Evolutionary conservation across 2,113 vertebrate genomes (phyloP), one percentile per base, ranked within the genome.

Genomic region (Cisticola juncidis): DNA sequence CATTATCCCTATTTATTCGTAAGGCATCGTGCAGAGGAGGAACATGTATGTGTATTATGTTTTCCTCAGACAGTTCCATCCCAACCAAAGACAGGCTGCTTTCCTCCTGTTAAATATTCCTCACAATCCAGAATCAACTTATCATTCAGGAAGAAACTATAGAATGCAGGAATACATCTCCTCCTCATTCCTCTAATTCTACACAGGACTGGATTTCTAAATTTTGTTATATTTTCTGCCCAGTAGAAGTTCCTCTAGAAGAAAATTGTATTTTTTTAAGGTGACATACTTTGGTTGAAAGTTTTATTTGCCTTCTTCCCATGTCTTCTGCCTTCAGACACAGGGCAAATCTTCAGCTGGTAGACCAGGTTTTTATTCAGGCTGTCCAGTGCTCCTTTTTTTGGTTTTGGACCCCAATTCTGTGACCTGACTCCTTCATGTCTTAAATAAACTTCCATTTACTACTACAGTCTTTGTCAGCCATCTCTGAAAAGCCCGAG

Each of bases 391-490:
- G 24, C 29, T 71, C 15, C 16, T 38, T 29, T 90, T 38, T 68
- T 24, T 13, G n/a, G 7, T 23, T 71, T 57, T 53, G 40, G 19
- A 25, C 7, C 6, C 23, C 17, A 31, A 0, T 28, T 21, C 10
- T 65, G 16, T 0, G 0, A 13, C n/a, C 18, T 15, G 15, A 66
- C 15, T 57, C 47, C 48, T 81, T 14, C 56, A 85, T 66, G 15
- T 18, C 71, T 92, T 3, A 0, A 4, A 0, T 68, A 68, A 53
- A 66, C 0, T 4, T 62, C 25, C 14, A 29, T 13, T 5, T 0
- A 0, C 38, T 71, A 20, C 10, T 33, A 65, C 31, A 51, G 64
- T 31, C 44, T 85, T 90, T 76, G 13, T 54, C 5, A 0, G 6
- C 5, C 21, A 22, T 3, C 16, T 85, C 61, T 36, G 20, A 72